Base-by-base conservation (phyloP, 1,140 invertebrate species). In the Eriosoma lanigerum region DNA sequence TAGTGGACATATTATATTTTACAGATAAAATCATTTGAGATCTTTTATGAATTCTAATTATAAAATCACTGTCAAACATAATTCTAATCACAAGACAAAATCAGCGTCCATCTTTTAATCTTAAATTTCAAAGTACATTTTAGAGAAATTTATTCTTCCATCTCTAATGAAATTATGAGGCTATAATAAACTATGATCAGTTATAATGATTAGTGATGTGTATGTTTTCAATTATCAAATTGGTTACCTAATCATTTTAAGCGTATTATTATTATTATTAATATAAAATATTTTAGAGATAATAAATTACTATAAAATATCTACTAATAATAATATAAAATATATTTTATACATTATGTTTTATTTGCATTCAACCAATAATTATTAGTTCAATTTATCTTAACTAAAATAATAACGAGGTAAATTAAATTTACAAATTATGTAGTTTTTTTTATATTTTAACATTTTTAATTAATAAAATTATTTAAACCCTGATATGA, bases 41-140 rank as follows among this genome's bases (percentile, higher is more conserved):
- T 52, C n/a, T 38, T 72, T 68, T 68, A 38, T 44, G n/a, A 68
- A 68, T 68, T 68, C 38, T 48, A 48, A 68, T 68, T 68, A 24
- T 8, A 48, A 38, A 68, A 48, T 46, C 13, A 10, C 13, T 68
- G 44, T 68, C 44, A 48, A 68, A 46, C 21, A 68, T 68, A 29
- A 48, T 26, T 68, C 21, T 68, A 68, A 68, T 48, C 64, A 46
- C 24, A 3, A 10, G 1, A 26, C 1, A 48, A 15, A 48, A 44
- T 68, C 38, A 46, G 4, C 6, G 44, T 17, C 5, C 21, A 21
- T 48, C 17, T 38, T 48, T n/a, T 68, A 68, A 68, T n/a, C 32
- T 46, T 17, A 46, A 46, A 46, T 46, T n/a, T 48, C 10, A 48
- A 68, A 68, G 38, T 48, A 24, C 21, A 17, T 26, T 24, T 8